phyloP scores from a whole-genome alignment of 2,797 vertebrate species.

The Sebastes paucispinis region DNA sequence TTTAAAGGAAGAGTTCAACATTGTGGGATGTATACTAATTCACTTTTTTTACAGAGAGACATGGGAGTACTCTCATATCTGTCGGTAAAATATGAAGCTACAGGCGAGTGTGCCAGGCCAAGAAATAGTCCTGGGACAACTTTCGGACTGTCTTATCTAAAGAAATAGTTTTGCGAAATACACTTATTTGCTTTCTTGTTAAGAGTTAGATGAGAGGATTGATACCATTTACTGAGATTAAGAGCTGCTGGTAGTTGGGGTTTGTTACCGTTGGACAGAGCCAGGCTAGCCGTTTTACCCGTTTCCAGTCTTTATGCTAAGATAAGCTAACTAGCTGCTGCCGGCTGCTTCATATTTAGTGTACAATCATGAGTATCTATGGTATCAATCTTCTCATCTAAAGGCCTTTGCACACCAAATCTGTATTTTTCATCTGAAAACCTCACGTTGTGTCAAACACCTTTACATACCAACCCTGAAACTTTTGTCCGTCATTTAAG shows the following conservation, averaged over 20 bases:
- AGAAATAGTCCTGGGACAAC: not conserved
- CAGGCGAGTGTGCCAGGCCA: not conserved
- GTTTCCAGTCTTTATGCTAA: not conserved
- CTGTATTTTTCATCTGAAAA: too few species aligned
- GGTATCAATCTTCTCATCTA: too few species aligned
- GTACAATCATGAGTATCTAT: too few species aligned
- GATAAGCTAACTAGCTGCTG: not conserved
- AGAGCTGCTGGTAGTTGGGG: not conserved
- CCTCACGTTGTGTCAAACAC: too few species aligned
- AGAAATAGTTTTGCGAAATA: not conserved
- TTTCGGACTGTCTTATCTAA: not conserved
- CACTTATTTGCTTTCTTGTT: not conserved
- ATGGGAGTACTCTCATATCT: not conserved
- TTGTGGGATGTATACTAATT: not conserved
- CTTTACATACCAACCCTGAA: too few species aligned
- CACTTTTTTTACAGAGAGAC: not conserved
- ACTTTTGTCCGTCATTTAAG: not conserved
- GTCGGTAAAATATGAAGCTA: not conserved
- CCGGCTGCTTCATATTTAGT: too few species aligned
- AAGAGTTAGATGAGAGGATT: not conserved
- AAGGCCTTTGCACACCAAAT: too few species aligned
- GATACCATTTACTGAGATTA: not conserved
- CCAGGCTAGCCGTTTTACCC: not conserved
- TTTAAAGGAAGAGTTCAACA: not conserved
- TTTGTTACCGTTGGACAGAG: not conserved